Evolutionary conservation across 2,797 vertebrate genomes (phyloP), one percentile per base, ranked within the genome.

Genomic region (Dendrocincla tyrannina): DNA sequence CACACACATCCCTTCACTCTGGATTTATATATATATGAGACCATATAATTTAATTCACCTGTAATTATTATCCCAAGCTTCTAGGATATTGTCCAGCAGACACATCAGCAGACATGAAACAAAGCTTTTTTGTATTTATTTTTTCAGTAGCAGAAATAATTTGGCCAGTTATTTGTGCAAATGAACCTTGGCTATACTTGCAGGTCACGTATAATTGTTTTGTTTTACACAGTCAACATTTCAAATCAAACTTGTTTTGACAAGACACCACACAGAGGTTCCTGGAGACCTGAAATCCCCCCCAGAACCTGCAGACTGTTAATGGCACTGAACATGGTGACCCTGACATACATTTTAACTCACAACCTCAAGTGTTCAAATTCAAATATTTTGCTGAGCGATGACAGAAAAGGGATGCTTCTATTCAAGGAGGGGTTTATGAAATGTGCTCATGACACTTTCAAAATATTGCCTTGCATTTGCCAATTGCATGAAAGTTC

Each of bases 391-490:
- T 74, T 85, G 11, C 18, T n/a, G 30, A 32, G 18, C 12, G 3
- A 47, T 20, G 27, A 52, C 70, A 86, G 42, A 53, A 69, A 46
- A 50, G 11, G 27, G 69, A 60, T 55, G 15, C 6, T 32, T 78
- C 64, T 64, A 37, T n/a, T 72, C 35, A 64, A 30, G 16, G 35
- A 42, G 19, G 15, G 27, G 30, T 50, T 91, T 66, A 63, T 16
- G 18, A 60, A 74, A 78, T 0, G 0, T 1, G 3, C n/a, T 58
- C 5, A 72, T 1, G 1, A 37, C 27, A 67, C 56, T 74, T 69
- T 59, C 33, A 62, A 88, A 85, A 52, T 19, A 66, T 15, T 39
- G 37, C 42, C 37, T 47, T 42, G 25, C 12, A 19, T 60, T 66
- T 60, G 12, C 13, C 32, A 67, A 6, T 70, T 35, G 35, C 39